These are phyloP conservation scores for Nephila pilipes DNA, from an alignment of 1,140 invertebrate genomes.

Conservation along the genomic window DNA sequence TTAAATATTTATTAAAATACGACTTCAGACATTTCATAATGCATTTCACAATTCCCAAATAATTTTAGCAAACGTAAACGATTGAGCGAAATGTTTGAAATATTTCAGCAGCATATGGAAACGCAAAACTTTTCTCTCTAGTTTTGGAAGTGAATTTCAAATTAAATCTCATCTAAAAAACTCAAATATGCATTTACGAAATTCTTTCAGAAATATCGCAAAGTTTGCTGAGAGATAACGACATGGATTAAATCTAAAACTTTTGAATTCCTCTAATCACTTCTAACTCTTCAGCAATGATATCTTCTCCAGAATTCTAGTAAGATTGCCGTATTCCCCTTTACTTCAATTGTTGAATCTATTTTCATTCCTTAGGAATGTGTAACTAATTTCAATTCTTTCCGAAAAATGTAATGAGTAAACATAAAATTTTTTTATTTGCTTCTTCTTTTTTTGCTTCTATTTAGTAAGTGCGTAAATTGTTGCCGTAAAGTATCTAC, in stretches of 20 bases:
- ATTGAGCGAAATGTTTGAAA: background rate
- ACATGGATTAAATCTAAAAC: constrained; percentile 5
- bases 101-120: background rate
- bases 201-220: background rate
- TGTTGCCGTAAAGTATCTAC: background rate
- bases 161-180: background rate
- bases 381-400: background rate
- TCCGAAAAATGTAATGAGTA: background rate
- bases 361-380: background rate
- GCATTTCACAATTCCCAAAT: too few species aligned
- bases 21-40: too few species aligned
- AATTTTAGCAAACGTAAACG: background rate
- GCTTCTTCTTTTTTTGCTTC: background rate
- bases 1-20: too few species aligned
- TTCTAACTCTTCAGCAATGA: background rate
- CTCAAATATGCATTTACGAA: background rate
- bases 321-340: background rate
- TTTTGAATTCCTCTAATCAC: background rate
- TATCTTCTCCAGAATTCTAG: background rate
- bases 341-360: background rate
- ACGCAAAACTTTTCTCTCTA: background rate
- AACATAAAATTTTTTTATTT: too few species aligned
- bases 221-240: constrained; percentile 5
- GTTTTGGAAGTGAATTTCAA: background rate
- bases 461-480: background rate